Percentiles rank a stretch among this genome's conserved stretches.
Conservation (phyloP, 2,797 vertebrate genomes). For the Brotula barbata region DNA sequence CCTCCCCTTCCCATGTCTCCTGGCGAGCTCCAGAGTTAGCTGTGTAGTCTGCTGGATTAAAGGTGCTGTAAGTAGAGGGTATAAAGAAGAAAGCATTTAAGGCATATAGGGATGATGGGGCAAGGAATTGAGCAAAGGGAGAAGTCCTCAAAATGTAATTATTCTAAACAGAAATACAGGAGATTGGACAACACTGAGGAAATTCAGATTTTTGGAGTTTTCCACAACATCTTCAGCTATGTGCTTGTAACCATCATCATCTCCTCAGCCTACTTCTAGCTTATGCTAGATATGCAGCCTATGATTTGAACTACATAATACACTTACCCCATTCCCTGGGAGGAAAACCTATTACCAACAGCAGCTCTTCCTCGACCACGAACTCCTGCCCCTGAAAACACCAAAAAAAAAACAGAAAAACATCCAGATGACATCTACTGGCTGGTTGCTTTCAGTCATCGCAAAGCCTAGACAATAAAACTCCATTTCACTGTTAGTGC, state of each 20-base stretch:
- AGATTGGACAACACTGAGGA: constrained; percentile 16
- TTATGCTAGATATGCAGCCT: neutral
- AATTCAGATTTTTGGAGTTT: constrained; percentile 46
- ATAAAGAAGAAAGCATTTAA: neutral
- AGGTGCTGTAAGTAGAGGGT: constrained; percentile 80
- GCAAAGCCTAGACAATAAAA: no score
- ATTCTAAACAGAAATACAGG: no score
- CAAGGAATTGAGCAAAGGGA: neutral
- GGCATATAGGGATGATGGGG: neutral
- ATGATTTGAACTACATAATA: neutral
- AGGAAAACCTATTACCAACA: constrained; percentile 87
- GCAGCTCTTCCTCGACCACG: constrained; percentile 89
- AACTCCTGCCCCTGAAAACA: constrained; percentile 79
- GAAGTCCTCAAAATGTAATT: no score
- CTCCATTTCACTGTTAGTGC: no score
- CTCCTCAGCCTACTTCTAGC: constrained; percentile 21
- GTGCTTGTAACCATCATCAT: constrained; percentile 53
- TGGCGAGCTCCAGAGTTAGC: constrained; percentile 80
- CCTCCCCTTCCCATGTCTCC: constrained; percentile 85
- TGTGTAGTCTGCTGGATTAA: constrained; percentile 92
- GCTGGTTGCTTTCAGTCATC: neutral
- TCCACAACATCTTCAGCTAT: constrained; percentile 47
- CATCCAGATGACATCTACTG: constrained; percentile 13
- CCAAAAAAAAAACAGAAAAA: no score
- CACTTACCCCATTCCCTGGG: constrained; percentile 95